phyloP scores from a whole-genome alignment of 2,113 vertebrate species.

The Zosterops pallidus region DNA sequence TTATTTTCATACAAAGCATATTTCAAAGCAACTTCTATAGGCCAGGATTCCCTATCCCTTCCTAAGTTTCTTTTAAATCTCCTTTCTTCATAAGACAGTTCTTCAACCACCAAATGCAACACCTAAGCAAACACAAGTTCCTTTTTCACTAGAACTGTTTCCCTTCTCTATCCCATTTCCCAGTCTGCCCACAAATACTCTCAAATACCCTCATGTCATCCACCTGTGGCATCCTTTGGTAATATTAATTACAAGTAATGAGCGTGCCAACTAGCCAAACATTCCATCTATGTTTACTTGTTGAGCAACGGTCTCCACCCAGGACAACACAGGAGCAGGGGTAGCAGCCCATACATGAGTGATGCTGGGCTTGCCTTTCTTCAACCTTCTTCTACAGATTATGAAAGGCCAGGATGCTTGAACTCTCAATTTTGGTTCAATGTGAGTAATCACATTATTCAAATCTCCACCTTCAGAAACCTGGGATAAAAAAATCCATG shows the following conservation, averaged over 20 bases:
- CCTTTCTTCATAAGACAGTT: not conserved
- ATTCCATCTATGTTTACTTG: rapidly evolving
- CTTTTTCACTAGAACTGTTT: not conserved
- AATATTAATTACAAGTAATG: not conserved
- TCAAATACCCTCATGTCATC: not conserved
- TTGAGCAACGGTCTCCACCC: not conserved
- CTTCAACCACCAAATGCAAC: not conserved
- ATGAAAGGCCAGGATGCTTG: not conserved
- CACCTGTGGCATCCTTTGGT: not conserved
- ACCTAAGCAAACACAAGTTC: not conserved
- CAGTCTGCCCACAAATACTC: not conserved
- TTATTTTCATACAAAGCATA: not conserved
- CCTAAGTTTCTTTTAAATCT: not conserved
- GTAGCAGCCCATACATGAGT: rapidly evolving
- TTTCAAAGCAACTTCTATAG: not conserved
- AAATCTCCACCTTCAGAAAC: not conserved
- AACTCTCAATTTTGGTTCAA: not conserved
- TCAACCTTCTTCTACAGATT: not conserved
- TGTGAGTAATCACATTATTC: not conserved
- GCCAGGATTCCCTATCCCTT: not conserved
- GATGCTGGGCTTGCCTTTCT: too few relatives aligned
- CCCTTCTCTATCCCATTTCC: not conserved
- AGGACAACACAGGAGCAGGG: rapidly evolving
- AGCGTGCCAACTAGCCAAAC: not conserved
- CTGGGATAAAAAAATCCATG: not conserved